Base-by-base conservation (phyloP, 2,888 invertebrate species). In the Tineola bisselliella region DNA sequence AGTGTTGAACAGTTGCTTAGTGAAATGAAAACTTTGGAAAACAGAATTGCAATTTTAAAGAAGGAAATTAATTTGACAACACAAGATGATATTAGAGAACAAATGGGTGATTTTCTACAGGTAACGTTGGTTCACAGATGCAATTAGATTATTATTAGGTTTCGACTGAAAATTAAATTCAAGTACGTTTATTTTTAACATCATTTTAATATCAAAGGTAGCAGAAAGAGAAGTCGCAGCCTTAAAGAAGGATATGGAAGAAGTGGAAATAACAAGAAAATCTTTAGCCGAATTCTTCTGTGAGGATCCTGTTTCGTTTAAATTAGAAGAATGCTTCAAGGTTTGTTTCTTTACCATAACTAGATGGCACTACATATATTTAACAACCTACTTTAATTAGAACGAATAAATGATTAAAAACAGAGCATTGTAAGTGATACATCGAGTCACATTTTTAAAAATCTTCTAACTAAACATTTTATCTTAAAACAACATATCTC, bases 261-360 rank as follows among this genome's bases (percentile, higher is more conserved):
- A 95, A 69, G 91, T 98, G 17, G 96, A 96, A 67, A 88, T 89
- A 15, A 90, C 95, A 63, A 90, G 96, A 31, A 90, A 90, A 65
- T 92, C 94, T 64, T 86, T 98, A 44, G 92, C 96, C 0, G 94
- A 95, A 60, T 98, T 97, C 84, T 97, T 98, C 83, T 98, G 98
- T 78, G 98, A 98, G 78, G 97, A 98, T 71, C 89, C 92, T 0
- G 91, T 90, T 60, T 90, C 93, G 0, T 98, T 98, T 76, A 96
- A 96, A 76, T 87, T 98, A 44, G 97, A 98, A 75, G 98, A 98
- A 75, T 97, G 97, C 72, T 95, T 97, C 72, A 93, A 93, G 79
- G 93, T 95, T 66, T 31, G 63, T 59, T 13, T 62, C 33, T 6
- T 3, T 38, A 38, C n/a, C 25, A 25, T 25, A 2, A 25, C 25